Base-by-base conservation (phyloP, 1,140 invertebrate species). In the Sesamia nonagrioides region DNA sequence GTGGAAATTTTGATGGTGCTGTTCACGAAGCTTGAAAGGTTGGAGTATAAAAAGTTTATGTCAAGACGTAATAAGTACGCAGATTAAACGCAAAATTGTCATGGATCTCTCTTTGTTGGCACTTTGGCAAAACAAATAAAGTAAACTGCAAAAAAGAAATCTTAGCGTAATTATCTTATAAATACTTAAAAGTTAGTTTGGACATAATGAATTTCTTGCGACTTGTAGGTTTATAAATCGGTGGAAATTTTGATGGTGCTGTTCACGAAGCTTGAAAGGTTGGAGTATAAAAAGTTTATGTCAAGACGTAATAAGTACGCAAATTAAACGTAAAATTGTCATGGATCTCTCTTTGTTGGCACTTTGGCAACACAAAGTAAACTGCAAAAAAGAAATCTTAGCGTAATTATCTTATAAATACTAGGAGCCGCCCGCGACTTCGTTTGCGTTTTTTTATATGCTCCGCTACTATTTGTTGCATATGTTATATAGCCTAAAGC, bases 171-270 rank as follows among this genome's bases (percentile, higher is more conserved):
- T n/a, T n/a, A n/a, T n/a, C n/a, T n/a, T n/a, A n/a, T n/a, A n/a
- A n/a, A n/a, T n/a, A n/a, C n/a, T n/a, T 66, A 66, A 66, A 66
- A 66, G 15, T 40, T 66, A 66, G 15, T 40, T 66, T 66, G n/a
- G 15, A 18, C 6, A 17, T 42, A 42, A 66, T 42, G 37, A 66
- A 42, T 42, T 66, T 66, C 37, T 66, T 66, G 37, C 27, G 27
- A 37, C 33, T 45, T 21, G 61, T 15, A 35, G n/a, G 42, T 66
- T 21, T 42, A 45, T 66, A 18, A 42, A 66, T 18, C 21, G 27
- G 17, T 42, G 17, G 17, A 42, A 66, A 11, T 18, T 40, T 66
- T 66, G 5, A 66, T 21, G 1, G 61, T 17, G 18, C 17, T 66
- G 61, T 66, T 66, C 45, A 42, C 17, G 17, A 40, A 66, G 61